Evolutionary conservation across 2,113 vertebrate genomes (phyloP), one percentile per base, ranked within the genome.

Genomic region (Bombycilla garrulus): DNA sequence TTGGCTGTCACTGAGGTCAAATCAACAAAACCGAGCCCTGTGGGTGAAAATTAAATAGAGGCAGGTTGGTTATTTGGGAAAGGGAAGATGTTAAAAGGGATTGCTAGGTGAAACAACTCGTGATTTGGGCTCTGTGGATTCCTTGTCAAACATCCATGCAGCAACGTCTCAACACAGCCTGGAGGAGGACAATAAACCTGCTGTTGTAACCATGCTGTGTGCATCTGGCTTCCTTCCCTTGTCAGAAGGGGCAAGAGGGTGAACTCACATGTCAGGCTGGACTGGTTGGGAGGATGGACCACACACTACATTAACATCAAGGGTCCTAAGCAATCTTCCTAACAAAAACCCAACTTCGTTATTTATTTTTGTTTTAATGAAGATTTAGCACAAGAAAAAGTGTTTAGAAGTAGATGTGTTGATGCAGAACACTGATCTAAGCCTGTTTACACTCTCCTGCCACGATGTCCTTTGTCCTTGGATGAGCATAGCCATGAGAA

Each of bases 391-490:
- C 15, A 78, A 65, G 53, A 62, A 54, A 8, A 36, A 16, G 20
- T 20, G 6, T 71, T 81, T 31, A 51, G 42, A 78, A 78, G n/a
- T 42, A 74, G 21, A 28, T 92, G 11, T 64, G 47, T 58, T 90
- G n/a, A 8, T 54, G 51, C 33, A 50, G 45, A 31, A 18, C 33
- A 11, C 28, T 42, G 38, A 9, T 8, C 56, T 57, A 51, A 83
- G 31, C 25, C 60, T 62, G 19, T 45, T 81, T 29, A 18, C 4
- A 3, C 4, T 65, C 54, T 81, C 40, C 36, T 44, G 40, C n/a
- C 1, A 1, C 2, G 0, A 0, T 21, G 66, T 20, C 28, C 40
- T 60, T 42, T 51, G 40, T 21, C 48, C n/a, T 69, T 53, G 35
- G 38, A 36, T 36, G 51, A 61, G n/a, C 42, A 8, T 0, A 79